phyloP scores from a whole-genome alignment of 2,888 invertebrate genomes.

The Siphonodentalium dalli region DNA sequence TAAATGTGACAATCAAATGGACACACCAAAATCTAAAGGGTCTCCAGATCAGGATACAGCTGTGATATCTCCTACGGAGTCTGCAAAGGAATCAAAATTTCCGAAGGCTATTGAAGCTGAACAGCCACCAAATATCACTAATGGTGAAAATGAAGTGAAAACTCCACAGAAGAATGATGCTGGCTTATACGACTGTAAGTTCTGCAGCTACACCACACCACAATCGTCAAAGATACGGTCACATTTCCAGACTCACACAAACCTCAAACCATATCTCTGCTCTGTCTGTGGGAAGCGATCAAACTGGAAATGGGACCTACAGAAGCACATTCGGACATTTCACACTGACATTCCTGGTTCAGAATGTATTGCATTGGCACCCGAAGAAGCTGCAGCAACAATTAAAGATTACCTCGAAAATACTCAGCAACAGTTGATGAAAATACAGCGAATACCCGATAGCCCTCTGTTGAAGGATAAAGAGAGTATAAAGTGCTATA shows the following conservation, averaged over 20 bases:
- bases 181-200: constrained; percentile 37
- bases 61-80: neutral
- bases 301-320: constrained; percentile 63
- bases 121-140: constrained; percentile 12
- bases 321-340: constrained; percentile 57
- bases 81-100: constrained; percentile 1
- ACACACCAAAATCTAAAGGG: too few species aligned
- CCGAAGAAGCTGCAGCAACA: constrained; percentile 55
- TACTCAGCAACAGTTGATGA: neutral
- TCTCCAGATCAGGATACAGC: neutral
- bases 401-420: constrained; percentile 52
- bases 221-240: constrained; percentile 56
- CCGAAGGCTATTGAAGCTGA: too few species aligned
- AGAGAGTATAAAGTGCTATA: constrained; percentile 70
- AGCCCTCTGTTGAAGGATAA: neutral
- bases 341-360: constrained; percentile 38
- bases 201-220: constrained; percentile 47
- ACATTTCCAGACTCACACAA: constrained; percentile 59
- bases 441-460: neutral
- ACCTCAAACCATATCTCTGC: constrained; percentile 60
- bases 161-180: constrained; percentile 14
- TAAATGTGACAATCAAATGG: too few species aligned
- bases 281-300: constrained; percentile 59
- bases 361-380: constrained; percentile 49
- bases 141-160: constrained; percentile 14